Evolutionary conservation across 2,797 vertebrate species (phyloP).

Genomic region (Micrastur ruficollis): DNA sequence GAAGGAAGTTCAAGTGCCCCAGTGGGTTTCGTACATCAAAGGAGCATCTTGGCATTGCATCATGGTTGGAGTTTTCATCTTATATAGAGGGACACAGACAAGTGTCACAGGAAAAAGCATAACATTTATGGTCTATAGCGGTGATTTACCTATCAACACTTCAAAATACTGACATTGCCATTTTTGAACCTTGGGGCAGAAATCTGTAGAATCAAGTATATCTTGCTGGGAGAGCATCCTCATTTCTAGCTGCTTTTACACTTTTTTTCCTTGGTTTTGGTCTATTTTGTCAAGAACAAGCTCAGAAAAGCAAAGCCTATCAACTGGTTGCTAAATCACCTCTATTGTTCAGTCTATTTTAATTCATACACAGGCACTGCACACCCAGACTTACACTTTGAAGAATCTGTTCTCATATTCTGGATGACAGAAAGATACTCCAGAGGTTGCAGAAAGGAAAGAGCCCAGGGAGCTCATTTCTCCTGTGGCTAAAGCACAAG

Average conservation of each 20-base stretch:
- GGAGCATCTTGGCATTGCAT: neutral
- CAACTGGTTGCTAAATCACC: neutral
- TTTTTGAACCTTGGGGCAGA: neutral
- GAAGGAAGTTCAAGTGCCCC: neutral
- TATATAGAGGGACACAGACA: neutral
- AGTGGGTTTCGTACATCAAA: neutral
- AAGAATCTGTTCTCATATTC: constrained; percentile 43
- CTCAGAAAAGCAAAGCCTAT: constrained; percentile 5
- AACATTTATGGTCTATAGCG: neutral
- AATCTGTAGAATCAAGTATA: neutral
- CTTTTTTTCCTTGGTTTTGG: neutral
- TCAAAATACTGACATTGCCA: neutral
- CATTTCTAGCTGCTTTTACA: neutral
- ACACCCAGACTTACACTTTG: constrained; percentile 1
- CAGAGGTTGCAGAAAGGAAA: neutral
- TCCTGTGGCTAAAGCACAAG: neutral
- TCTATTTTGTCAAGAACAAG: neutral
- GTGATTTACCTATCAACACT: neutral
- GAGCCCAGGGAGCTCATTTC: constrained; percentile 7
- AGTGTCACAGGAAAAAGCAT: neutral
- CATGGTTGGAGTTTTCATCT: neutral
- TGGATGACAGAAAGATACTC: constrained; percentile 24
- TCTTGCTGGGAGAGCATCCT: neutral
- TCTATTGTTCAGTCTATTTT: constrained; percentile 8
- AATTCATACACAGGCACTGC: neutral